Percentiles rank a stretch among this genome's conserved stretches.
phyloP scores from a whole-genome alignment of 2,113 vertebrate species.

The Camelus dromedarius region DNA sequence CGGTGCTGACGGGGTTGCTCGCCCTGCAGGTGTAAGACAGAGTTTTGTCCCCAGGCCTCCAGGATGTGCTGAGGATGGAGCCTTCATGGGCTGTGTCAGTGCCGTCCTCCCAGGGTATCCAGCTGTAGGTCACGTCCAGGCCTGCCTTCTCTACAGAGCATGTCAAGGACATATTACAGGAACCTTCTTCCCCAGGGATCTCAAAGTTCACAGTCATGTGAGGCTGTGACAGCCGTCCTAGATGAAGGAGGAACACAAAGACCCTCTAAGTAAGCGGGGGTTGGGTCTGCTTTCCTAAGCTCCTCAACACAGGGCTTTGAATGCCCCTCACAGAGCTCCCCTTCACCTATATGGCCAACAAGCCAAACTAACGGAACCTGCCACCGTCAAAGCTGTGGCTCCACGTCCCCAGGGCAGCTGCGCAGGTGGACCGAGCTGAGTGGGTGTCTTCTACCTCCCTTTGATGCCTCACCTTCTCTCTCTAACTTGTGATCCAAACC shows the following conservation, averaged over 20 bases:
- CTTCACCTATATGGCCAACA: neutral
- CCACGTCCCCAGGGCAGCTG: neutral
- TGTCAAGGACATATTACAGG: constrained; percentile 65
- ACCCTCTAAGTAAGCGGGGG: neutral
- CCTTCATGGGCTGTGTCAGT: neutral
- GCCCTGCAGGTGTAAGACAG: constrained; percentile 55
- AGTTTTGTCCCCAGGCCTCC: constrained; percentile 50
- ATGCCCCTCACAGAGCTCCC: neutral
- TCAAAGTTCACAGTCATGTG: constrained; percentile 44
- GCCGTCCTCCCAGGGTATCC: neutral
- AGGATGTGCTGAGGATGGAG: constrained; percentile 21
- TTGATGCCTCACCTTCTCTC: neutral
- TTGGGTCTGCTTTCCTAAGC: neutral
- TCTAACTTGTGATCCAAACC: neutral
- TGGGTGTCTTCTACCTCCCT: neutral
- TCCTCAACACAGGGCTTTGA: neutral
- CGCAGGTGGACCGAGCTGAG: neutral
- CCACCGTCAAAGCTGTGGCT: neutral
- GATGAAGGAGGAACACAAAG: neutral
- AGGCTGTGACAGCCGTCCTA: constrained; percentile 55
- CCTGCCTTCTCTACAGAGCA: constrained; percentile 60
- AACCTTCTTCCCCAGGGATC: neutral
- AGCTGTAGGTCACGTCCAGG: constrained; percentile 39
- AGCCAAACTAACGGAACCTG: neutral
- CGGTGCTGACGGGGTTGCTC: constrained; percentile 56